Evolutionary conservation across 2,797 vertebrate genomes (phyloP).

Genomic region (Momotus momota): DNA sequence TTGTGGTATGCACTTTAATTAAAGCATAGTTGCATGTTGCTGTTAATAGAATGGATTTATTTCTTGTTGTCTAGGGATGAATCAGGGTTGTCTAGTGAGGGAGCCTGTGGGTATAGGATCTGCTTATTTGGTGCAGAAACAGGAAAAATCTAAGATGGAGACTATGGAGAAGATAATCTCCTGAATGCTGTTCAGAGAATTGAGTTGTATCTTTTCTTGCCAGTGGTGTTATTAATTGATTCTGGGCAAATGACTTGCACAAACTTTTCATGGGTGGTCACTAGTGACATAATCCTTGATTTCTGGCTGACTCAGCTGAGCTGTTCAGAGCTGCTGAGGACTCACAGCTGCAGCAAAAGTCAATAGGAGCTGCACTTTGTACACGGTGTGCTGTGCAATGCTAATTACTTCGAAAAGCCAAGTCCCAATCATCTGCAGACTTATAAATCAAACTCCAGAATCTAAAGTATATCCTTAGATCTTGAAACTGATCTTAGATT

Average conservation of each 20-base stretch:
- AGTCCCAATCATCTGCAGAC: background rate
- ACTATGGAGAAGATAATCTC: background rate
- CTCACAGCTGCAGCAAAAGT: constrained; percentile 47
- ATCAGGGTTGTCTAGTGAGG: background rate
- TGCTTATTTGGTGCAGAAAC: background rate
- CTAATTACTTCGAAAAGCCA: constrained; percentile 12
- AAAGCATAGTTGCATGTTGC: background rate
- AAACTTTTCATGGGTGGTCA: constrained; percentile 37
- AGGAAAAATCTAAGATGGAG: background rate
- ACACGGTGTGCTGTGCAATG: background rate
- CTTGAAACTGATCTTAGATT: background rate
- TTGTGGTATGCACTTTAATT: background rate
- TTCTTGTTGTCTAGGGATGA: background rate
- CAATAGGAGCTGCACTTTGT: background rate
- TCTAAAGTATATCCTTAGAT: background rate
- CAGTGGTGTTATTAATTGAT: background rate
- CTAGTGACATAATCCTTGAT: background rate
- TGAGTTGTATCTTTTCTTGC: background rate
- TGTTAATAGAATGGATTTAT: background rate
- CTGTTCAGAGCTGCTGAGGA: constrained; percentile 3
- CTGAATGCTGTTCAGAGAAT: background rate
- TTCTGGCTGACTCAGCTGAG: constrained; percentile 33
- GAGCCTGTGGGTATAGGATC: background rate
- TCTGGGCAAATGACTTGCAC: background rate
- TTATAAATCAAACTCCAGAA: background rate